Base-by-base conservation (phyloP, 2,113 vertebrate genomes). In the Lophius piscatorius region DNA sequence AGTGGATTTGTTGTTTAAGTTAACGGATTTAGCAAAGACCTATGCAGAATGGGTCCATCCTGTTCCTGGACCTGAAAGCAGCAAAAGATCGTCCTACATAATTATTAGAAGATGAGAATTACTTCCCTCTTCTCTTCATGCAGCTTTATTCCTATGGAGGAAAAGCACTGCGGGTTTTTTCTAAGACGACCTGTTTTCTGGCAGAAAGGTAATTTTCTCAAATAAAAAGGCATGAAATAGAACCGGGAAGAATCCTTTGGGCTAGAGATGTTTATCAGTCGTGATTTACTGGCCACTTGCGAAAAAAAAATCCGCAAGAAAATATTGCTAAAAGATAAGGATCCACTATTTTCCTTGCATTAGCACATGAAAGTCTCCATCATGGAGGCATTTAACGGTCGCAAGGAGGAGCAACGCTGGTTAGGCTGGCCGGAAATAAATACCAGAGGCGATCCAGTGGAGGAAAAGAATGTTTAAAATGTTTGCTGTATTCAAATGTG, bases 221-320 rank as follows among this genome's bases (percentile, higher is more conserved):
- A 72, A 57, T 57, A 0, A 69, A n/a, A 60, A 50, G 57, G 33
- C 24, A 57, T 31, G 49, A 31, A 45, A 54, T 36, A 23, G 3
- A 47, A 34, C 18, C 24, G 38, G n/a, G n/a, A n/a, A n/a, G n/a
- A n/a, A n/a, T n/a, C n/a, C n/a, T n/a, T n/a, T 5, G 0, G 23
- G 34, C 28, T 0, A 11, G 21, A 65, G 29, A 24, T 40, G 6
- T 41, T 35, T 18, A 3, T 55, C 24, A 34, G 52, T 38, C 51
- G n/a, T 16, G 22, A 23, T 42, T 63, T 28, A 23, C 31, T 6
- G 4, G 33, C 29, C 23, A 4, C 24, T 12, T 39, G 12, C 22
- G 16, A 28, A 40, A 18, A 6, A 20, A 42, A 26, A 63, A 31
- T 8, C 22, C 42, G 48, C n/a, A 13, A 41, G 16, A 39, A 45